phyloP scores from a whole-genome alignment of 2,888 invertebrate genomes.

The Diarsia brunnea region DNA sequence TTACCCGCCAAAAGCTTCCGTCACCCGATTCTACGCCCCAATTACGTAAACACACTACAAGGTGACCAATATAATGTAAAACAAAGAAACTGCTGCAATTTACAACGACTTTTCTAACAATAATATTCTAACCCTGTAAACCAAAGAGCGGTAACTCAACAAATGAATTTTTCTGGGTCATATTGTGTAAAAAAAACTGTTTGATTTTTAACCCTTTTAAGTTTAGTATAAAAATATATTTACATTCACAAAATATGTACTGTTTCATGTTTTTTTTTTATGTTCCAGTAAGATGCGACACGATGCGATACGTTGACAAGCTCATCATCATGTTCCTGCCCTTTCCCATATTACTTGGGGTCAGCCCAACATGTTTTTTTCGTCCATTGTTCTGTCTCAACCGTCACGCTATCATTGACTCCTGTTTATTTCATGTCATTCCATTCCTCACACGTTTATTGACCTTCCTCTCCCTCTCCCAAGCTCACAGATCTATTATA shows the following conservation, averaged over 20 bases:
- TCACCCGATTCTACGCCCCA: constrained; percentile 39
- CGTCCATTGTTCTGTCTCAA: no score
- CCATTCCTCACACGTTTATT: no score
- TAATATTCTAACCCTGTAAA: constrained; percentile 18
- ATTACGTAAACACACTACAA: constrained; percentile 37
- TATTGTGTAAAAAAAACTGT: background rate
- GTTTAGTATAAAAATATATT: background rate
- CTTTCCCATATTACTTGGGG: no score
- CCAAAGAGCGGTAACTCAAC: background rate
- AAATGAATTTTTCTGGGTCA: background rate
- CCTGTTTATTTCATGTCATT: no score
- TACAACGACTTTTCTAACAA: constrained; percentile 34
- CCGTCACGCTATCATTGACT: no score
- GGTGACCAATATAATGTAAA: constrained; percentile 36
- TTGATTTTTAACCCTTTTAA: background rate
- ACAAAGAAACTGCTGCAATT: constrained; percentile 60
- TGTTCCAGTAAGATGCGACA: no score
- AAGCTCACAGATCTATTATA: background rate
- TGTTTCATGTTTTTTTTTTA: no score
- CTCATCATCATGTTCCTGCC: no score
- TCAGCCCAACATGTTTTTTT: no score
- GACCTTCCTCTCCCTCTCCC: no score
- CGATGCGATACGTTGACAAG: no score
- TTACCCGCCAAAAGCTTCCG: constrained; percentile 17
- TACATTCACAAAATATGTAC: no score